These are phyloP conservation scores for Drosophila nigritarsus DNA, from an alignment of 2,888 invertebrate genomes.

Conservation along the genomic window DNA sequence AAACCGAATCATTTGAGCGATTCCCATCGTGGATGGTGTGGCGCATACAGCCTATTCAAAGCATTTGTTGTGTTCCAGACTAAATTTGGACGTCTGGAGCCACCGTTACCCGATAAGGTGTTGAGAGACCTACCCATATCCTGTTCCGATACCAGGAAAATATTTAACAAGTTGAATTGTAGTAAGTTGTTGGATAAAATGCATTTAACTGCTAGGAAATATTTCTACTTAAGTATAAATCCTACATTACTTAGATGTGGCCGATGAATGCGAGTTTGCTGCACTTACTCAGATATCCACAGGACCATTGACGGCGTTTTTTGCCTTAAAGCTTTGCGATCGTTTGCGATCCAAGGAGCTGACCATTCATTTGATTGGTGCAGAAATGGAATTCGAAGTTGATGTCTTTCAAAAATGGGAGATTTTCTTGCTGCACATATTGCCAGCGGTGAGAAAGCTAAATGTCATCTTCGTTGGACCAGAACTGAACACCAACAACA, in stretches of 20 bases:
- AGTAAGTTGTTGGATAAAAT: constrained; percentile 53
- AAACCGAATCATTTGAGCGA: constrained; percentile 86
- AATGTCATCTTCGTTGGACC: constrained; percentile 88
- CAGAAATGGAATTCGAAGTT: constrained; percentile 90
- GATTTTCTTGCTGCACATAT: constrained; percentile 88
- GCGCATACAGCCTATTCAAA: constrained; percentile 87
- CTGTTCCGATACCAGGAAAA: constrained; percentile 77
- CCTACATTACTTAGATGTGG: constrained; percentile 61
- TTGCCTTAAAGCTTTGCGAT: constrained; percentile 85
- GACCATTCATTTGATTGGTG: constrained; percentile 85
- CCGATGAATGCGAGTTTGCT: constrained; percentile 88
- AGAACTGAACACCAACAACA: constrained; percentile 87
- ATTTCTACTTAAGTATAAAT: not conserved
- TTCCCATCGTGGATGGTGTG: constrained; percentile 88
- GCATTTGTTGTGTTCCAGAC: constrained; percentile 87
- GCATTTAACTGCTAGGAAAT: not conserved
- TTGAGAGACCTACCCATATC: constrained; percentile 71
- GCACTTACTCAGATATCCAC: constrained; percentile 88
- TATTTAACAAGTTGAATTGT: constrained; percentile 74
- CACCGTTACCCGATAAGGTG: constrained; percentile 87
- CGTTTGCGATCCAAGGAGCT: constrained; percentile 69
- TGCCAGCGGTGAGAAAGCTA: constrained; percentile 86
- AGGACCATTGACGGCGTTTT: constrained; percentile 88
- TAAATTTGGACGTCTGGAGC: constrained; percentile 87
- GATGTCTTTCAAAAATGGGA: constrained; percentile 90